Evolutionary conservation across 2,888 invertebrate genomes (phyloP).

Genomic region (Xestia ashworthii): DNA sequence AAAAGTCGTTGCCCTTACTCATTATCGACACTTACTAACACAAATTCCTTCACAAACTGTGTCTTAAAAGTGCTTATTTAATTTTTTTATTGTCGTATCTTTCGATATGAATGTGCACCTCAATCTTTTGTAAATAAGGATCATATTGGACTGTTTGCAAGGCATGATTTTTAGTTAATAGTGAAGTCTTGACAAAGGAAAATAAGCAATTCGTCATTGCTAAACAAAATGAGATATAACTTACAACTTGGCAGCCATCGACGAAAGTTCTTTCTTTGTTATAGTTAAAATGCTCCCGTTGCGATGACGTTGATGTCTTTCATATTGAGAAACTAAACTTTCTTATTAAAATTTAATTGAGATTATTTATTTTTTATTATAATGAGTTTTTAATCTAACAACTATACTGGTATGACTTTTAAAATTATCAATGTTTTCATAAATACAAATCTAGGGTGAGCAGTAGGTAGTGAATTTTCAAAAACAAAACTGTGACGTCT

Average conservation of each 20-base stretch:
- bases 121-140: slow-evolving; percentile 15
- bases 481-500: not conserved
- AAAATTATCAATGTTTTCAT: too few relatives aligned
- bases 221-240: not conserved
- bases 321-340: slow-evolving; percentile 49
- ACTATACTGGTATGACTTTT: not conserved
- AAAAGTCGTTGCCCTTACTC: slow-evolving; percentile 84
- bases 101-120: slow-evolving; percentile 8
- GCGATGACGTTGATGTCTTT: slow-evolving; percentile 78
- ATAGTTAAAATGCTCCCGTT: not conserved
- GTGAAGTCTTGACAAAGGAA: slow-evolving; percentile 9
- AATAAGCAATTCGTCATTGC: slow-evolving; percentile 9
- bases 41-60: slow-evolving; percentile 37
- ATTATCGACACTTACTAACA: slow-evolving; percentile 63
- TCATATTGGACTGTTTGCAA: slow-evolving; percentile 1
- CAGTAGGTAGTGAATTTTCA: not conserved
- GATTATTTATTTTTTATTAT: not conserved
- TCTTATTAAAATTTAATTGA: not conserved
- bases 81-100: slow-evolving; percentile 18
- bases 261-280: not conserved
- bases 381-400: not conserved
- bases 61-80: not conserved
- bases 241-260: not conserved
- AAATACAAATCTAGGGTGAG: not conserved
- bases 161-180: slow-evolving; percentile 10